Evolutionary conservation across 2,888 invertebrate species (phyloP).

Genomic region (Andricus quercusramuli): DNA sequence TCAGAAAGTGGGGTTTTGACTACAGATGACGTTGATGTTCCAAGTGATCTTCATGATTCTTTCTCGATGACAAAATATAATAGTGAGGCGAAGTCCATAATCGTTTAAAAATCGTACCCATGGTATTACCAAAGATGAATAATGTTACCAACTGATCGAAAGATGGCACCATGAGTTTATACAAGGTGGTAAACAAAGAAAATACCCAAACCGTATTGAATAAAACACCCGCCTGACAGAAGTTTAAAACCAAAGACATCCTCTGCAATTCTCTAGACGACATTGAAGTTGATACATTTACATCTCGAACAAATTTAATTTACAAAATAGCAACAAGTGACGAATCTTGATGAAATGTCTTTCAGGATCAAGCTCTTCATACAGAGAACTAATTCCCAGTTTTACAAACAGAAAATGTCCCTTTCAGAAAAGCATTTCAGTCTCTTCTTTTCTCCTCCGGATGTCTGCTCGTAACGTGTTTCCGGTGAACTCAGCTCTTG

Average conservation of each 20-base stretch:
- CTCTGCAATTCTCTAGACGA: background rate
- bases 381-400: too few relatives aligned
- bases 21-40: too few relatives aligned
- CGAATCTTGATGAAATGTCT: background rate
- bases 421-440: background rate
- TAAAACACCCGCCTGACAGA: background rate
- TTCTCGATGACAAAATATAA: background rate
- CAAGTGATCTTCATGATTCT: background rate
- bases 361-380: too few relatives aligned
- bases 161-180: too few relatives aligned
- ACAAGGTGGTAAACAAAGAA: too few relatives aligned
- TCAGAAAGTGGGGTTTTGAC: too few relatives aligned
- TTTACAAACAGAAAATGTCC: background rate
- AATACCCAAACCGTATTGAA: background rate
- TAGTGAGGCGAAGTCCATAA: too few relatives aligned
- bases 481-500: conserved; percentile 47
- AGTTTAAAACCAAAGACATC: background rate
- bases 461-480: conserved; percentile 30
- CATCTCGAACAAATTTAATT: background rate
- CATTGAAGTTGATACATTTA: background rate
- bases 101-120: too few relatives aligned
- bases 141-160: too few relatives aligned
- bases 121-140: too few relatives aligned
- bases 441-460: conserved; percentile 22
- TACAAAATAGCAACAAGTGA: background rate